These are phyloP conservation scores for Hirtodrosophila duncani DNA, from an alignment of 2,888 invertebrate species.

Conservation along the genomic window DNA sequence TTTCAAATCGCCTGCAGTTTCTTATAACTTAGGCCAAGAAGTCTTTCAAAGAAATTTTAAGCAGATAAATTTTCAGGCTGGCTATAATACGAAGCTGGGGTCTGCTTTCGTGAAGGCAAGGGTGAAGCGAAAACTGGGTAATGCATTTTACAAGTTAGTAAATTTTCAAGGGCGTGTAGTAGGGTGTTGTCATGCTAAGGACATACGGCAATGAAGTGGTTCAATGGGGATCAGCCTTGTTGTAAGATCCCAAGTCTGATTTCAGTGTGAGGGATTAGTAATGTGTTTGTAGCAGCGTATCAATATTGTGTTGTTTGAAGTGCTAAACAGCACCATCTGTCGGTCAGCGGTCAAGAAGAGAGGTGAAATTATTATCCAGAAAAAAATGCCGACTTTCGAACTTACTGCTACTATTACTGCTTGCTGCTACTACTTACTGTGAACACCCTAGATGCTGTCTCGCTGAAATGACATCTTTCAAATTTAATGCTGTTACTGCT, in stretches of 20 bases:
- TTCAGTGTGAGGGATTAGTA: background rate
- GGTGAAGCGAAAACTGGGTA: background rate
- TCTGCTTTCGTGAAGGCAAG: background rate
- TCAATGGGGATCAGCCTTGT: background rate
- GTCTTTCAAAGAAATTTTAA: background rate
- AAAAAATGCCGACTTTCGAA: too few relatives aligned
- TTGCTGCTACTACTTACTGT: too few relatives aligned
- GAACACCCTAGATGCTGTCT: too few relatives aligned
- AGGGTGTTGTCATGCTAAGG: background rate
- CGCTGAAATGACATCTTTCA: too few relatives aligned
- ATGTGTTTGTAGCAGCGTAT: too few relatives aligned
- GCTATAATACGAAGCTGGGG: background rate
- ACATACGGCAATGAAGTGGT: background rate
- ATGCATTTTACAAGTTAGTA: background rate
- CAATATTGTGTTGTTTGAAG: too few relatives aligned
- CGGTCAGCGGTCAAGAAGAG: too few relatives aligned
- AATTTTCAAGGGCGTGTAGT: background rate
- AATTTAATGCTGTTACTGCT: too few relatives aligned
- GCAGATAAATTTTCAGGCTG: background rate
- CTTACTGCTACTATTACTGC: too few relatives aligned
- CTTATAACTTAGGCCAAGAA: background rate
- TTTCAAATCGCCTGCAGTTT: background rate
- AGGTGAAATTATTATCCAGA: too few relatives aligned
- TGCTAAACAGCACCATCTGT: too few relatives aligned
- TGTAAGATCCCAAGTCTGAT: background rate